These are phyloP conservation scores for Hydropotes inermis DNA, from an alignment of 2,113 vertebrate genomes.

Conservation along the genomic window DNA sequence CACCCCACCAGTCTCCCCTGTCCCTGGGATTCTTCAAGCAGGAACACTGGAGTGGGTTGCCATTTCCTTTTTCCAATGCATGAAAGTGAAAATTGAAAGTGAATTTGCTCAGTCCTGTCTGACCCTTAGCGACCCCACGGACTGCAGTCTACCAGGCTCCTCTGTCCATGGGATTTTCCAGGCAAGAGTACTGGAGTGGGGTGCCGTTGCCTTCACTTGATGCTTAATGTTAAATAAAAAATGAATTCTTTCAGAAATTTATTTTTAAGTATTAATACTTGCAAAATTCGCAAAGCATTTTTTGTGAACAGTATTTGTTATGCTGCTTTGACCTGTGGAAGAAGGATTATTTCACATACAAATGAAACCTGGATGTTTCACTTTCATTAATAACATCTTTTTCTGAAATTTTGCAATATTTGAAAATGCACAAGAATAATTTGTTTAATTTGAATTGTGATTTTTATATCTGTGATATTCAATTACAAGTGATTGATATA, in stretches of 20 bases:
- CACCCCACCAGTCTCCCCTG: no score
- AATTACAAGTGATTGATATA: background rate
- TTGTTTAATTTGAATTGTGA: background rate
- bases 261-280: background rate
- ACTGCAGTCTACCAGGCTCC: no score
- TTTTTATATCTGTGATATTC: background rate
- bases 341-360: background rate
- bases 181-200: no score
- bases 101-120: no score
- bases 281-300: background rate
- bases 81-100: no score
- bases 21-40: no score
- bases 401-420: background rate
- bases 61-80: no score
- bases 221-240: background rate
- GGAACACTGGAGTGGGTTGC: no score
- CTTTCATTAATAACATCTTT: background rate
- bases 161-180: no score
- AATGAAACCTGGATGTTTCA: background rate
- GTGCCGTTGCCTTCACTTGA: no score
- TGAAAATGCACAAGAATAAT: background rate
- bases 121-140: no score
- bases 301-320: background rate
- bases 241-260: background rate
- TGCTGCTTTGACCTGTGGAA: background rate